A percentile compares a stretch with the other conserved stretches of the same genome.
These are phyloP conservation scores for Australoheros scitulus DNA, from an alignment of 2,113 vertebrate genomes.

Conservation along the genomic window DNA sequence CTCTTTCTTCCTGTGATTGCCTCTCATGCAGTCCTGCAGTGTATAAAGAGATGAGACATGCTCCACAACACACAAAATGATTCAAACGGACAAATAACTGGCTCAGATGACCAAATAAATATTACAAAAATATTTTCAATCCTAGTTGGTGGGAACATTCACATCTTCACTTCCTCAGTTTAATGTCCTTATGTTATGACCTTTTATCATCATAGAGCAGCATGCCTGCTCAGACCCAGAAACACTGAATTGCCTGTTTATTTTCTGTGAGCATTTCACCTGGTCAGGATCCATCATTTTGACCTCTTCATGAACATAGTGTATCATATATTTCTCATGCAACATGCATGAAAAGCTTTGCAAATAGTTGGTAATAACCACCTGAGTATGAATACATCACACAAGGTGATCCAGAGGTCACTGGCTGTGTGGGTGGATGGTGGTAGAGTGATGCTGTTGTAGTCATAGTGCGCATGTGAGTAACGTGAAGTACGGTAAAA, in stretches of 20 bases:
- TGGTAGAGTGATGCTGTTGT: not conserved
- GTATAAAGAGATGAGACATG: not conserved
- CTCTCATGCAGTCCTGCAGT: not conserved
- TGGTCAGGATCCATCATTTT: not conserved
- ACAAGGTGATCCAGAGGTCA: conserved; percentile 15
- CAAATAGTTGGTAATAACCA: conserved; percentile 15
- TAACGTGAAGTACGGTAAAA: conserved; percentile 9
- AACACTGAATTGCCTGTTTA: not conserved
- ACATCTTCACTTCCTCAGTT: not conserved
- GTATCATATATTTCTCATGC: not conserved
- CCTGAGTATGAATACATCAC: conserved; percentile 2
- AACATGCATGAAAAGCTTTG: not conserved
- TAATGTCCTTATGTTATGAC: not conserved
- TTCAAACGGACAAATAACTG: not conserved
- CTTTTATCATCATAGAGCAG: not conserved
- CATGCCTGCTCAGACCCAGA: not conserved
- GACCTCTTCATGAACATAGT: not conserved
- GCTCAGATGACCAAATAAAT: not conserved
- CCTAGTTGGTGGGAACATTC: not conserved
- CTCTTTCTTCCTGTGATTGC: not conserved
- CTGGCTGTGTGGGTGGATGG: not conserved
- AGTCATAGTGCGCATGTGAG: not conserved
- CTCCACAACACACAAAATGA: not conserved
- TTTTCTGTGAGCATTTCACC: conserved; percentile 3
- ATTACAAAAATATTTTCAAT: not conserved